Base-by-base conservation (phyloP, 1,140 invertebrate genomes). In the Elymnias hypermnestra region DNA sequence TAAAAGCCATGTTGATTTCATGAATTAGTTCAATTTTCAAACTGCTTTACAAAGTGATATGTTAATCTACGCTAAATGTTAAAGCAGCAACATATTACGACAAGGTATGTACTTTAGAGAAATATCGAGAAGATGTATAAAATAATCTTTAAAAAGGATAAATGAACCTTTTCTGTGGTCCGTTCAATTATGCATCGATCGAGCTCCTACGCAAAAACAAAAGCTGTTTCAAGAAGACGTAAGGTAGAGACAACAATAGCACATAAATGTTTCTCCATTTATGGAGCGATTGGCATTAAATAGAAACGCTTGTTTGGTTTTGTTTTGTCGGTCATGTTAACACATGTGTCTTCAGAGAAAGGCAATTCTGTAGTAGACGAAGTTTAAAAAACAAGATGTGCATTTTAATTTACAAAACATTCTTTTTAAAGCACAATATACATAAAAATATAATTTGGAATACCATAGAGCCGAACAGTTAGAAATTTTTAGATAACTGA, bases 321-420 rank as follows among this genome's bases (percentile, higher is more conserved):
- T 45, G 54, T 48, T 60, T 54, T 65, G 55, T 70, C 63, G 65
- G 63, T 70, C 65, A 73, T 61, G 63, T 63, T 63, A 65, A 55
- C 54, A 57, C 44, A 62, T 57, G 57, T 54, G 45, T 57, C 60
- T 70, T 67, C 50, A 55, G 63, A 72, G 68, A 68, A 75, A 68
- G 69, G 60, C 59, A 52, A 55, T 36, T 44, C 60, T 51, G 49
- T 53, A 40, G 49, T n/a, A 23, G 50, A 53, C 48, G 23, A 45
- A 29, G 41, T 55, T 52, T 43, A 28, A 50, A 54, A 44, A 52
- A 46, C 14, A 33, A 56, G 39, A 41, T 41, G 15, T 44, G 19
- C 40, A 44, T 35, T 28, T 51, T 38, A 44, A 18, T 22, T 39
- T 22, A 13, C 9, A 19, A 19, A 42, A 43, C 28, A 23, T 21